Evolutionary conservation across 2,888 invertebrate genomes (phyloP), one percentile per base, ranked within the genome.

Genomic region (Hyposoter didymator): DNA sequence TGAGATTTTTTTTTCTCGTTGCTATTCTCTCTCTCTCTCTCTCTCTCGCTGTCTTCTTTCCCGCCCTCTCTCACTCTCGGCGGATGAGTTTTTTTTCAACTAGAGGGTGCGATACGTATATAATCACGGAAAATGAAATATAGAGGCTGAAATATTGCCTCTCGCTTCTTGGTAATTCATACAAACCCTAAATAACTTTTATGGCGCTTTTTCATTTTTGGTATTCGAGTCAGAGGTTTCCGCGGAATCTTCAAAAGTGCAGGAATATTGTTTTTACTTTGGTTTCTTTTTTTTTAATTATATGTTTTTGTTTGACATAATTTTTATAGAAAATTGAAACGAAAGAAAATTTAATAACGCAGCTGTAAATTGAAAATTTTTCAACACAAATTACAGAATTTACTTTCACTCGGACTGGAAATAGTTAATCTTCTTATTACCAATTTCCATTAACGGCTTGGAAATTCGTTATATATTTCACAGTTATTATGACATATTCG

Each of bases 1-100:
- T 7, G 74, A 83, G 72, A 76, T 76, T 45, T 84, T 76, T 79
- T 43, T 64, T 49, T 22, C 39, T 22, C 49, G 1, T 64, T 66
- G 1, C 5, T 49, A 28, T 22, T 35, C 32, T 49, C 52, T 32
- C 49, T 49, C 70, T 32, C 49, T 35, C n/a, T 7, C 39, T 7
- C 39, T 49, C 70, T n/a, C n/a, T n/a, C n/a, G n/a, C n/a, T n/a
- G n/a, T n/a, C n/a, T n/a, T n/a, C n/a, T n/a, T n/a, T n/a, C n/a
- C n/a, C n/a, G n/a, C n/a, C 10, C 35, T 39, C 10, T 39, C 39
- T 39, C 39, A 39, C 39, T 4, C 10, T 32, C 28, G 5, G 22
- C 59, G 19, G 19, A 39, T 49, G 62, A n/a, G 28, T 72, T 59
- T 39, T 62, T 62, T 72, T 62, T 22, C 12, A 49, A 32, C 32